Evolutionary conservation across 1,140 invertebrate genomes (phyloP).

Genomic region (Pachyrhynchus sulphureomaculatus): DNA sequence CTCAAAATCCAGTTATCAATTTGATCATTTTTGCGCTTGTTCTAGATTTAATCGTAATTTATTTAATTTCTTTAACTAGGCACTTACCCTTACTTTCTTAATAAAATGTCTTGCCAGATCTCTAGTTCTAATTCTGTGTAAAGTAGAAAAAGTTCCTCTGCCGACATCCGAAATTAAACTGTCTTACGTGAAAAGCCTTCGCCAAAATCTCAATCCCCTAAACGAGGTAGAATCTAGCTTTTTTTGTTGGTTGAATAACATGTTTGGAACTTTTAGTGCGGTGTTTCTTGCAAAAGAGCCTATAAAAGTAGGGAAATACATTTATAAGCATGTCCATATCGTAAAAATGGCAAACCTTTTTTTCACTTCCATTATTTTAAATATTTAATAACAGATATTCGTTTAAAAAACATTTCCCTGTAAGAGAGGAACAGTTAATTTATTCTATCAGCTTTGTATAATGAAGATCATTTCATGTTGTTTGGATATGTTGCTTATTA

Average conservation of each 20-base stretch:
- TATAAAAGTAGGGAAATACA: constrained; percentile 54
- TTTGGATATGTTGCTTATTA: too few relatives aligned
- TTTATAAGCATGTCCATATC: neutral
- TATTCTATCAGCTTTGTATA: too few relatives aligned
- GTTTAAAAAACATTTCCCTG: too few relatives aligned
- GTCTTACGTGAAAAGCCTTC: constrained; percentile 77
- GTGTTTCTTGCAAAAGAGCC: constrained; percentile 86
- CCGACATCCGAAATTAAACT: constrained; percentile 81
- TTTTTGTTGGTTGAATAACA: constrained; percentile 79
- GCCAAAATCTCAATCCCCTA: constrained; percentile 81
- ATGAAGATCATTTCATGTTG: too few relatives aligned
- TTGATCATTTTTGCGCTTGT: too few relatives aligned
- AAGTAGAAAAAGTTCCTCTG: constrained; percentile 73
- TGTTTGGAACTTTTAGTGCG: constrained; percentile 75
- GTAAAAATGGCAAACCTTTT: neutral
- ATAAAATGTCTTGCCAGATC: constrained; percentile 81
- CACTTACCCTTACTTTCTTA: constrained; percentile 73
- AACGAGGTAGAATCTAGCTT: constrained; percentile 85
- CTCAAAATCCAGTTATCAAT: too few relatives aligned
- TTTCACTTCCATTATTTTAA: neutral
- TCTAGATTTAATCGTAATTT: too few relatives aligned
- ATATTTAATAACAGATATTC: neutral
- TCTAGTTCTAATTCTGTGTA: constrained; percentile 80
- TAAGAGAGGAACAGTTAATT: too few relatives aligned
- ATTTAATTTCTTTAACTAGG: too few relatives aligned